phyloP scores from a whole-genome alignment of 2,113 vertebrate genomes.

The Orcinus orca region DNA sequence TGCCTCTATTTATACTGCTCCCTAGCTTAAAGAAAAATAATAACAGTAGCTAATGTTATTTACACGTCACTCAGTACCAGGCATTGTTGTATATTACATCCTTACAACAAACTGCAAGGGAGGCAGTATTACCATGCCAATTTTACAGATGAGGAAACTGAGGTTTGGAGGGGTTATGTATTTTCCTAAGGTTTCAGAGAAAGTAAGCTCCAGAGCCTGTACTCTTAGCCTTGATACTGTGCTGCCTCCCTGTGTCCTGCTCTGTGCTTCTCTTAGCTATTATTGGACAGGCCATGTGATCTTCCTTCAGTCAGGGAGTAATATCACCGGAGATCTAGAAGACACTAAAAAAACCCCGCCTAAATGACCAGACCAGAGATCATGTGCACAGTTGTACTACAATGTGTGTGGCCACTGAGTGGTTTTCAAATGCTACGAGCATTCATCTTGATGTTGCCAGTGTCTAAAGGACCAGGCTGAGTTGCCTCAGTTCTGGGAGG shows the following conservation, averaged over 20 bases:
- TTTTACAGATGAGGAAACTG: not conserved
- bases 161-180: not conserved
- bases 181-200: not conserved
- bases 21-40: not conserved
- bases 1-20: not conserved
- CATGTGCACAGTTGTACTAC: too few species aligned
- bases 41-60: not conserved
- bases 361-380: not conserved
- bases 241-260: not conserved
- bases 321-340: not conserved
- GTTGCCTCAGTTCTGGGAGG: not conserved
- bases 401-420: not conserved
- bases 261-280: not conserved
- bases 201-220: not conserved
- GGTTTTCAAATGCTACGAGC: not conserved
- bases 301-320: not conserved
- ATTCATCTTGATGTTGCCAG: not conserved
- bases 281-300: not conserved
- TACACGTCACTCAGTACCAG: not conserved
- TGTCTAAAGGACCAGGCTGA: not conserved
- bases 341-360: not conserved
- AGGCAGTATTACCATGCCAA: not conserved
- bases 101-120: not conserved
- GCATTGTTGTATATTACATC: not conserved
- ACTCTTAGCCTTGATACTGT: fast-evolving